Evolutionary conservation across 2,797 vertebrate species (phyloP).

Genomic region (Lerista edwardsae): DNA sequence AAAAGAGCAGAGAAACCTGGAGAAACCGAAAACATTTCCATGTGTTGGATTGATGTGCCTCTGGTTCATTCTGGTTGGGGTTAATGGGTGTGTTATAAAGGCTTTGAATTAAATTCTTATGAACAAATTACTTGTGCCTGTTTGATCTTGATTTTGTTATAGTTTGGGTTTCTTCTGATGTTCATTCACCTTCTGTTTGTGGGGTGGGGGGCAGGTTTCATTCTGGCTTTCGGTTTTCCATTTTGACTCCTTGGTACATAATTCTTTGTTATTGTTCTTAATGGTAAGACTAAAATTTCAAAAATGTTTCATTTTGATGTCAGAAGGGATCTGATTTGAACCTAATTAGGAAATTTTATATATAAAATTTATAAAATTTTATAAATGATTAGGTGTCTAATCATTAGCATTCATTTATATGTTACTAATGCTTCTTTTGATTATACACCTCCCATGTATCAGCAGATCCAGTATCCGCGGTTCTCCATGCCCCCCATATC

Average conservation of each 20-base stretch:
- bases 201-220: background rate
- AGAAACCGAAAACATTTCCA: background rate
- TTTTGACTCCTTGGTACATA: background rate
- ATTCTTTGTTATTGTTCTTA: background rate
- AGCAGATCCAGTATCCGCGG: too few relatives aligned
- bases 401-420: background rate
- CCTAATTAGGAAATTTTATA: background rate
- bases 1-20: background rate
- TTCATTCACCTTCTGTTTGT: background rate
- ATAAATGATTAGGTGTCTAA: background rate
- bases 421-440: background rate
- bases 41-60: background rate
- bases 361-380: slow-evolving; percentile 7
- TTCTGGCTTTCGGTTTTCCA: background rate
- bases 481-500: too few relatives aligned
- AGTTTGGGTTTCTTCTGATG: background rate
- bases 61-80: background rate
- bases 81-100: background rate
- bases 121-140: background rate
- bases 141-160: background rate
- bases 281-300: background rate
- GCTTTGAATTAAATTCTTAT: background rate
- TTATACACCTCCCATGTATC: background rate
- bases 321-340: background rate
- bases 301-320: background rate